A percentile compares a stretch with the other conserved stretches of the same genome.
Conservation (phyloP, 1,140 invertebrate species). For the Acromyrmex charruanus region DNA sequence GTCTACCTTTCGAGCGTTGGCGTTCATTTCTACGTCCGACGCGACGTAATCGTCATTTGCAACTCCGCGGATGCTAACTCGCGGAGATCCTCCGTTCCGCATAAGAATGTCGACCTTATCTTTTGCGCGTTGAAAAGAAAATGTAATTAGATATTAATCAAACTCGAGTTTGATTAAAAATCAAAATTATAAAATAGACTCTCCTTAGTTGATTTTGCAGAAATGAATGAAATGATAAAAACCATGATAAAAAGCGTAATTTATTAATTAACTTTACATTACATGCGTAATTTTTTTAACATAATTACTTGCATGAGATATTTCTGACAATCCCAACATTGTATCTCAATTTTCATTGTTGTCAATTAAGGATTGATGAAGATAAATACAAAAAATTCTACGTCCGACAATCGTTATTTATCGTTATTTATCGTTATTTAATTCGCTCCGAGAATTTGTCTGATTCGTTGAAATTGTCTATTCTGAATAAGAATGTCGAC, state of each 20-base stretch:
- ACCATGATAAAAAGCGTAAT: too few relatives aligned
- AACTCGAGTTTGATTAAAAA: background rate
- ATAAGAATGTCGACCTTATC: background rate
- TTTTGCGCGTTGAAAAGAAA: background rate
- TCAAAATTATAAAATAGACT: background rate
- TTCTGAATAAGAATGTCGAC: background rate
- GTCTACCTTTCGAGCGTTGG: slow-evolving; percentile 63
- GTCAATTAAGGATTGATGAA: too few relatives aligned
- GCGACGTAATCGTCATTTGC: slow-evolving; percentile 33
- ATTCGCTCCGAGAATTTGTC: background rate
- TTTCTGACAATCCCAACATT: too few relatives aligned
- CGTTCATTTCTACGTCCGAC: slow-evolving; percentile 60
- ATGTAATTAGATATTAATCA: background rate
- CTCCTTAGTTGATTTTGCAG: background rate
- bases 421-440: too few relatives aligned
- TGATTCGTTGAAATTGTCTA: background rate
- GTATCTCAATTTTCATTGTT: too few relatives aligned
- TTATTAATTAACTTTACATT: too few relatives aligned
- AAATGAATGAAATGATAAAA: background rate
- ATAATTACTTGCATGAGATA: too few relatives aligned
- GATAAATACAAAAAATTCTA: too few relatives aligned
- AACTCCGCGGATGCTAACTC: background rate
- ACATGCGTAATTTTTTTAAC: too few relatives aligned
- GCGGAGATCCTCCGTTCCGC: background rate
- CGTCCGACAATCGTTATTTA: slow-evolving; percentile 12